Evolutionary conservation across 2,888 invertebrate species (phyloP).

Genomic region (Ditula angustiorana): DNA sequence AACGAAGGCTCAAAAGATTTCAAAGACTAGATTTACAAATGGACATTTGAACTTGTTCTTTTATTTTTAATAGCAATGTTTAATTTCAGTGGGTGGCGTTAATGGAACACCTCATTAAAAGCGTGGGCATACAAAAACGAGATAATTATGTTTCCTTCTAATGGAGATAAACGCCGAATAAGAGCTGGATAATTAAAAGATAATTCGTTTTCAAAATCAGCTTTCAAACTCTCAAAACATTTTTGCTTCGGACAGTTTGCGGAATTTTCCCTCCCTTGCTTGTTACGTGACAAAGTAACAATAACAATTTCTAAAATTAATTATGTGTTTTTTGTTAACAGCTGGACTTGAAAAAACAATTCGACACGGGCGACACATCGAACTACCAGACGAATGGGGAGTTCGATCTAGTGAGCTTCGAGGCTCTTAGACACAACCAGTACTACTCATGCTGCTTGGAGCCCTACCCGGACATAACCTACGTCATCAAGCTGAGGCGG

Average conservation of each 20-base stretch:
- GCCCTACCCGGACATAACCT: constrained; percentile 94
- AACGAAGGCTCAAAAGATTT: not conserved
- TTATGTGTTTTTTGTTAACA: constrained; percentile 59
- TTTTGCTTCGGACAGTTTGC: not conserved
- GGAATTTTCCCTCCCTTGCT: not conserved
- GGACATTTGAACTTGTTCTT: not conserved
- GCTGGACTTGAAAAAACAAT: constrained; percentile 91
- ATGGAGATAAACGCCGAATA: constrained; percentile 12
- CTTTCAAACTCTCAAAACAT: not conserved
- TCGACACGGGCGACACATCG: constrained; percentile 92
- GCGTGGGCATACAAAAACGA: constrained; percentile 3
- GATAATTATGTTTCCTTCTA: constrained; percentile 20
- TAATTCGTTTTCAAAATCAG: constrained; percentile 1
- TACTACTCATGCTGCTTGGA: constrained; percentile 93
- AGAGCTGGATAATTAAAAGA: constrained; percentile 1
- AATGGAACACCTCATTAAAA: constrained; percentile 22
- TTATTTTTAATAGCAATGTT: constrained; percentile 8
- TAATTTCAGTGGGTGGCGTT: not conserved
- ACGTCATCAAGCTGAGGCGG: constrained; percentile 90
- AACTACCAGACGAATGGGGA: constrained; percentile 97
- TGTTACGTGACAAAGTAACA: not conserved
- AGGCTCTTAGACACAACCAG: constrained; percentile 89
- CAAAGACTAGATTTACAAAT: not conserved
- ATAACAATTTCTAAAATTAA: not conserved
- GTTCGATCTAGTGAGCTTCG: constrained; percentile 93